These are phyloP conservation scores for Propithecus coquereli DNA, from an alignment of 2,113 vertebrate species.

Conservation along the genomic window DNA sequence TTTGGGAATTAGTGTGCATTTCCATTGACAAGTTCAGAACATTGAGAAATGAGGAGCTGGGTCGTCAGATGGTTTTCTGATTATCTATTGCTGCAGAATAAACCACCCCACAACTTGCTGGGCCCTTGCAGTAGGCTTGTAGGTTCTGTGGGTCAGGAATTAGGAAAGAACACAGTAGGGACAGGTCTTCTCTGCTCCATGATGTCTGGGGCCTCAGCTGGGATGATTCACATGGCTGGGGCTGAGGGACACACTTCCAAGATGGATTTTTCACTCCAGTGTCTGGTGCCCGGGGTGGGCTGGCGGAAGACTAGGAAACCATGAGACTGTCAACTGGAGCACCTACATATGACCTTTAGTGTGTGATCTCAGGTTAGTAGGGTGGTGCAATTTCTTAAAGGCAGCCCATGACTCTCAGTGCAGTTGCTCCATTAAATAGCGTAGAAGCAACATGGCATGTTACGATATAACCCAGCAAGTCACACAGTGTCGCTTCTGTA, in stretches of 20 bases:
- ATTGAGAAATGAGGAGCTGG: background rate
- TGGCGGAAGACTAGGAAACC: background rate
- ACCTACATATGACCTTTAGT: background rate
- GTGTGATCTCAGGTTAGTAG: background rate
- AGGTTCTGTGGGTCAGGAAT: background rate
- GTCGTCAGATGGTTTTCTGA: background rate
- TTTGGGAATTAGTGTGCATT: background rate
- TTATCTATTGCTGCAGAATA: background rate
- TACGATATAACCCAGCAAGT: background rate
- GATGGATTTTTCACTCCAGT: background rate
- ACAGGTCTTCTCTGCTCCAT: background rate
- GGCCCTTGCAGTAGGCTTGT: background rate
- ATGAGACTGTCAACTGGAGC: background rate
- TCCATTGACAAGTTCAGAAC: background rate
- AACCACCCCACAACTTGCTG: background rate
- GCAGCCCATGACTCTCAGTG: background rate
- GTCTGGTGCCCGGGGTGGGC: background rate
- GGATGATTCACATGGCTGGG: too few species aligned
- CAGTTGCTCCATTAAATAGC: background rate
- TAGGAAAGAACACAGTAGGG: background rate
- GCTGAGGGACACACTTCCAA: background rate
- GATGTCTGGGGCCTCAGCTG: background rate
- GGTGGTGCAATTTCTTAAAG: background rate
- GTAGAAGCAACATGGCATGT: background rate
- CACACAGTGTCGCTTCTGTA: background rate